Base-by-base conservation (phyloP, 1,140 invertebrate species). In the Meloidogyne floridensis region DNA sequence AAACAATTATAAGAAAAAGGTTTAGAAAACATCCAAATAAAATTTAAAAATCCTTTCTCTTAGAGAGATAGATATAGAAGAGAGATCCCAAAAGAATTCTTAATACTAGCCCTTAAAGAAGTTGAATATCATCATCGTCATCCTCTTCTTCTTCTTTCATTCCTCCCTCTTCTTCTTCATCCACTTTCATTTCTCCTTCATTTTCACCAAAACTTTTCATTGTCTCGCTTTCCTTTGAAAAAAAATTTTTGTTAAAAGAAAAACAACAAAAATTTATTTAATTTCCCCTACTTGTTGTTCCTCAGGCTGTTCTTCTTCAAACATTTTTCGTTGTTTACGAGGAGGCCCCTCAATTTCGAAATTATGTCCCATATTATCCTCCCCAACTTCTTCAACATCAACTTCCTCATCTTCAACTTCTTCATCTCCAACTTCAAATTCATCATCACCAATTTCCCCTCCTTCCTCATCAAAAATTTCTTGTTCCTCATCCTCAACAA, bases 61-160 rank as follows among this genome's bases (percentile, higher is more conserved):
- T 65, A n/a, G 7, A 65, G 59, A 32, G 32, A 32, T 32, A 32
- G 32, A 32, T 32, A 32, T 1, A 32, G 32, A 32, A 65, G 59
- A 47, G 47, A 47, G 47, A 65, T 65, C 59, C 59, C 13, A 47
- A 4, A 20, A 32, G 47, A 70, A 32, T 47, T 47, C 7, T 47
- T 5, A 47, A 47, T 47, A 47, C 4, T 47, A 8, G 4, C 47
- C 47, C 47, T 65, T 32, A 77, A 32, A 77, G 76, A 10, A 77
- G 43, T 65, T 77, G 76, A 47, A 77, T 77, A 18, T 80, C 72
- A 51, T 80, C 79, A 72, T 72, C 79, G 72, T 75, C 79, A 8
- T 32, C 32, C 32, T 32, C 32, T 32, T 74, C 70, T 9, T 72
- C 70, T 11, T 80, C 72, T 6, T 51, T 43, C 15, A 74, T 51